Base-by-base conservation (phyloP, 2,113 vertebrate genomes). In the Larimichthys crocea region DNA sequence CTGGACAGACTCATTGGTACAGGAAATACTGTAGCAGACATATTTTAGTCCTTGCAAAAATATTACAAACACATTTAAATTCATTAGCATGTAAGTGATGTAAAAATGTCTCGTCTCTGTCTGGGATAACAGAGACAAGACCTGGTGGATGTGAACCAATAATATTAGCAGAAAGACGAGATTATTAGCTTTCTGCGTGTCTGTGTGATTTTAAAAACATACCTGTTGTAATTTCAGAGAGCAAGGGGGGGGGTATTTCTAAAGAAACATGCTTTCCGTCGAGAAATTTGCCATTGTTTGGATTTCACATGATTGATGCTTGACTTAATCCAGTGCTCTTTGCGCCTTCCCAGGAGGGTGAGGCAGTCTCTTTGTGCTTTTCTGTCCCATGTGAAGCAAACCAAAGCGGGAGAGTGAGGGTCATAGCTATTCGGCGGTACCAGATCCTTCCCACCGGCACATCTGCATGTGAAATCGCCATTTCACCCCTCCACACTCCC, bases 401-500 rank as follows among this genome's bases (percentile, higher is more conserved):
- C 91, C 91, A 92, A 86, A 93, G 91, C 79, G 82, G 77, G 56
- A 77, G 92, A 86, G 86, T 88, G 91, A 91, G 93, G 94, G 93
- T 93, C 93, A 92, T 62, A 83, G 90, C 91, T 78, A 81, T 91
- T 90, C 78, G 83, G 88, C 87, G 89, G 90, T 92, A 88, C 88
- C 95, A 96, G 95, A 94, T 96, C 94, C 92, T 94, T 91, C 93
- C 93, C 93, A 94, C 92, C 93, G 94, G 89, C 91, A 83, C 92
- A 92, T 91, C 95, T 91, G 94, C 94, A 95, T 96, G 96, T 97
- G 96, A 97, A 97, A 97, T 97, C 82, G 96, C 95, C 96, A 97
- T 98, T 98, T 98, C 97, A 97, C 96, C 96, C 97, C 91, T 94
- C 93, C 96, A 97, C 96, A 96, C 95, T 96, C 94, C 96, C 95